A percentile compares a stretch with the other conserved stretches of the same genome.
These are phyloP conservation scores for Bubo bubo DNA, from an alignment of 2,113 vertebrate species.

Conservation along the genomic window DNA sequence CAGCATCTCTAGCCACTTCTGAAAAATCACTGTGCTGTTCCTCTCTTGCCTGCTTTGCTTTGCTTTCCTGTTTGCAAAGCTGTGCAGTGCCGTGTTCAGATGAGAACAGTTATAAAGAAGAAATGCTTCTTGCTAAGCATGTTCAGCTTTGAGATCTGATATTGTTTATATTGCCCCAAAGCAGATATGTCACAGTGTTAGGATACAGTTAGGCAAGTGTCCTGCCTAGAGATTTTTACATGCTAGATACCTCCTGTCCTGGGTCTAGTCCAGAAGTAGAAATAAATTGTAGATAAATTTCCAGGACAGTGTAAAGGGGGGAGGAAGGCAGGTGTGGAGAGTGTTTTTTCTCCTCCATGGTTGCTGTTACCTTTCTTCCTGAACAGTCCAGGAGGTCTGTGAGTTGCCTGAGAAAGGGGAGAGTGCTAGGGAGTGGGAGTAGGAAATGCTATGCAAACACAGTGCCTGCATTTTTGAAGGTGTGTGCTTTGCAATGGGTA, in stretches of 20 bases:
- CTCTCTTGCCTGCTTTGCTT: background rate
- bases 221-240: background rate
- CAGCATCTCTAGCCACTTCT: background rate
- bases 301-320: background rate
- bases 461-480: background rate
- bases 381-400: background rate
- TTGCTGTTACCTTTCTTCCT: background rate
- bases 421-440: background rate
- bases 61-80: background rate
- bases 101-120: background rate
- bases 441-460: constrained; percentile 10
- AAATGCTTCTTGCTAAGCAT: background rate
- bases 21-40: background rate
- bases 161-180: background rate
- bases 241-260: background rate
- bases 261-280: background rate
- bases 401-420: background rate
- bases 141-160: background rate
- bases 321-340: background rate
- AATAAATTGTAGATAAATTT: background rate
- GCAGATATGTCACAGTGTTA: background rate
- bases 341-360: background rate
- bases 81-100: background rate
- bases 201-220: background rate
- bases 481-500: constrained; percentile 52